phyloP scores from a whole-genome alignment of 2,888 invertebrate genomes.

The Tetropium fuscum region DNA sequence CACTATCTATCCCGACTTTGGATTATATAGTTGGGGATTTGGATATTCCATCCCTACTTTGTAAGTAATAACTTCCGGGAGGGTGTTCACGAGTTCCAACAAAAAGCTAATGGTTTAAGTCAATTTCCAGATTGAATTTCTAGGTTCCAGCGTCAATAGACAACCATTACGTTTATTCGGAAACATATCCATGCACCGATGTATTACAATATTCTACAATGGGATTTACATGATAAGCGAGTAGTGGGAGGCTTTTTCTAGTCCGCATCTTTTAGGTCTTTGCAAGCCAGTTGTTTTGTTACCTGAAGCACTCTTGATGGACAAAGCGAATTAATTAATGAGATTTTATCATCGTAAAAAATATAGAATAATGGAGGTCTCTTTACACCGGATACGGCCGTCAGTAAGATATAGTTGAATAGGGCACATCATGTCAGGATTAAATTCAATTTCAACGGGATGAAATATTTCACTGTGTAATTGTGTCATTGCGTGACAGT shows the following conservation, averaged over 20 bases:
- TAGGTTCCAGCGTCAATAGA: slow-evolving; percentile 27
- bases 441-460: slow-evolving; percentile 45
- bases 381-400: neutral
- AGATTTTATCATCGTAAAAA: slow-evolving; percentile 5
- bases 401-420: slow-evolving; percentile 24
- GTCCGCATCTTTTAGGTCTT: slow-evolving; percentile 10
- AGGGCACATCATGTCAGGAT: slow-evolving; percentile 39
- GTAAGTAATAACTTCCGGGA: slow-evolving; percentile 5
- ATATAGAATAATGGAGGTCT: neutral
- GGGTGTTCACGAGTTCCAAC: slow-evolving; percentile 8
- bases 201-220: slow-evolving; percentile 24
- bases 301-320: slow-evolving; percentile 19
- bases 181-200: slow-evolving; percentile 19
- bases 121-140: slow-evolving; percentile 39
- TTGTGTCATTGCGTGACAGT: slow-evolving; percentile 48
- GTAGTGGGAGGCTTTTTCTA: slow-evolving; percentile 7
- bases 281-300: slow-evolving; percentile 8
- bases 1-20: too few relatives aligned
- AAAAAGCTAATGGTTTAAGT: slow-evolving; percentile 34
- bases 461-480: slow-evolving; percentile 49
- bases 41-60: neutral
- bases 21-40: too few relatives aligned
- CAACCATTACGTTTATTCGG: slow-evolving; percentile 28
- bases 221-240: slow-evolving; percentile 19
- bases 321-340: slow-evolving; percentile 18